phyloP scores from a whole-genome alignment of 2,888 invertebrate genomes.

The Euphydryas editha region DNA sequence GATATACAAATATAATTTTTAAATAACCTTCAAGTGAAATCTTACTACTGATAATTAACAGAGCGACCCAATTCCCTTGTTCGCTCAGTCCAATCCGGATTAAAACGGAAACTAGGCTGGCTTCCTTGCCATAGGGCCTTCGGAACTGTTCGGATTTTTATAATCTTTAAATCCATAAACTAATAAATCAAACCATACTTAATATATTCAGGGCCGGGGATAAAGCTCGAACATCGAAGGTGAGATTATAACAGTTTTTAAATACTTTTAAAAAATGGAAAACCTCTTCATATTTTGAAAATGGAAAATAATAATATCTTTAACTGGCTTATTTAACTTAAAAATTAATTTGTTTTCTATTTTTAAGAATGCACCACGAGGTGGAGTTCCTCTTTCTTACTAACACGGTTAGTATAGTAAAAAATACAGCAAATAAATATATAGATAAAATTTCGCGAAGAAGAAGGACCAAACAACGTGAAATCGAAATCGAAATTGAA shows the following conservation, averaged over 20 bases:
- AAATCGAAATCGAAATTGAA: background rate
- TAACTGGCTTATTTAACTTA: too few relatives aligned
- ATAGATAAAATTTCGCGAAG: too few relatives aligned
- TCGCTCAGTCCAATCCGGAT: conserved; percentile 22
- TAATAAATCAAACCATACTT: background rate
- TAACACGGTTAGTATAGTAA: too few relatives aligned
- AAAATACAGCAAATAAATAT: too few relatives aligned
- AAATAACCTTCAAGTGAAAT: conserved; percentile 26
- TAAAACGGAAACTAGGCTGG: conserved; percentile 30
- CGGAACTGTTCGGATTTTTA: conserved; percentile 2
- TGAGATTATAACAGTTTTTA: background rate
- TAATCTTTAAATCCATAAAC: background rate
- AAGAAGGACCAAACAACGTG: background rate
- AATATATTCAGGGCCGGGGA: background rate
- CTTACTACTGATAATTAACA: conserved; percentile 31
- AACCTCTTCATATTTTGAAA: too few relatives aligned
- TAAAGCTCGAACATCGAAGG: background rate
- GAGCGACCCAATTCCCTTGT: conserved; percentile 29
- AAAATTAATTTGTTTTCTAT: too few relatives aligned
- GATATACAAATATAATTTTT: background rate
- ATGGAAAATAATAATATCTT: too few relatives aligned
- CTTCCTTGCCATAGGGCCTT: conserved; percentile 24
- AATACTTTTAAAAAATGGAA: too few relatives aligned
- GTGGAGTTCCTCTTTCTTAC: too few relatives aligned
- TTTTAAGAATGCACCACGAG: too few relatives aligned